Conservation (phyloP, 2,888 invertebrate species). For the Drosophila mettleri region DNA sequence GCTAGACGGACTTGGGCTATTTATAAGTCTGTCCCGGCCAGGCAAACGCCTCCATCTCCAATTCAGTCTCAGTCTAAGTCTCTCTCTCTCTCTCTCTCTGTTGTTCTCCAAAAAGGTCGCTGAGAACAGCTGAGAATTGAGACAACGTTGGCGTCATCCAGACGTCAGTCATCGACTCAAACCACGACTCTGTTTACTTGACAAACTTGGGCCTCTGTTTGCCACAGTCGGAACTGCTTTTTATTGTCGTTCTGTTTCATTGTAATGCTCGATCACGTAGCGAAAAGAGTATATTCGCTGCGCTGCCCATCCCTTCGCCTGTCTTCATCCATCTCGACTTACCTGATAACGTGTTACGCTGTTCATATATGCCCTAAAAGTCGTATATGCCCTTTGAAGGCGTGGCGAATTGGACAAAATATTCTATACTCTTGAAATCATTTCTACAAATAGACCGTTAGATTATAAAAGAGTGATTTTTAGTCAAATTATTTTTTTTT, state of each 20-base stretch:
- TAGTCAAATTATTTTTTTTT: background rate
- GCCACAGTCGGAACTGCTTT: conserved; percentile 68
- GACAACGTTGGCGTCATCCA: conserved; percentile 72
- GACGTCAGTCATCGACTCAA: conserved; percentile 28
- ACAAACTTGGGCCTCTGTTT: conserved; percentile 74
- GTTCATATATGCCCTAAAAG: too few species aligned
- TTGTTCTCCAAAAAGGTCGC: conserved; percentile 49
- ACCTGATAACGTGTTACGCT: too few species aligned
- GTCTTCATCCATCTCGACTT: too few species aligned
- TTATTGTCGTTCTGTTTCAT: conserved; percentile 48
- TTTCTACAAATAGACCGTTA: background rate
- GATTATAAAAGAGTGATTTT: background rate
- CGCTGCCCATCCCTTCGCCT: background rate
- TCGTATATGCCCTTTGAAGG: too few species aligned
- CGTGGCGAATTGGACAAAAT: too few species aligned
- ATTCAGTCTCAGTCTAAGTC: conserved; percentile 2
- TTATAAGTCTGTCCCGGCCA: conserved; percentile 60
- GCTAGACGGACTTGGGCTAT: conserved; percentile 65
- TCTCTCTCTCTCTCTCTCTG: conserved; percentile 13
- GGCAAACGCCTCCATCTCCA: conserved; percentile 10
- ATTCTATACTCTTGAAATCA: too few species aligned
- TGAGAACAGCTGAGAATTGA: conserved; percentile 70
- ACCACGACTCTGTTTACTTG: conserved; percentile 47
- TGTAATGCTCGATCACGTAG: conserved; percentile 3
- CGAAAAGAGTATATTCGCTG: background rate